Evolutionary conservation across 2,113 vertebrate genomes (phyloP).

Genomic region (Hippolais icterina): DNA sequence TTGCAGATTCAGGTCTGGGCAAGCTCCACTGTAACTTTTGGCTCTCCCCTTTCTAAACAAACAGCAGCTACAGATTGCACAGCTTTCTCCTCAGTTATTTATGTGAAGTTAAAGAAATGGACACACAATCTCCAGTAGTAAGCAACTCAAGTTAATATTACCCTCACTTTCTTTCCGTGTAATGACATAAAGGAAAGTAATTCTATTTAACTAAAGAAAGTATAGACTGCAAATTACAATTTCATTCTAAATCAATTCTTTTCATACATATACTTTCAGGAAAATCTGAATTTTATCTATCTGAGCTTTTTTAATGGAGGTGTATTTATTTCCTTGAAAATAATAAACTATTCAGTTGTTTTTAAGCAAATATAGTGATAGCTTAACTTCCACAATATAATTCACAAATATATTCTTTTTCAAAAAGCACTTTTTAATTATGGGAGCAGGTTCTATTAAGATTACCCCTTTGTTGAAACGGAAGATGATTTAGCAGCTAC

Average conservation of each 20-base stretch:
- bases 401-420: not conserved
- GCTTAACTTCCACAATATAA: not conserved
- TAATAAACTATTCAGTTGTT: not conserved
- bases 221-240: not conserved
- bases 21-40: not conserved
- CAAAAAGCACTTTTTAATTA: not conserved
- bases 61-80: not conserved
- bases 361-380: not conserved
- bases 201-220: not conserved
- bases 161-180: not conserved
- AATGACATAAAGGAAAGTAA: not conserved
- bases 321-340: not conserved
- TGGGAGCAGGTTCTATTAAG: not conserved
- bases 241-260: not conserved
- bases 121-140: not conserved
- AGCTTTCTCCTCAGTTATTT: not conserved
- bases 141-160: not conserved
- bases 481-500: not conserved
- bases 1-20: constrained; percentile 4
- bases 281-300: not conserved
- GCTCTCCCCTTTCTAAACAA: constrained; percentile 35
- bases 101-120: not conserved
- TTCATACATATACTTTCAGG: not conserved
- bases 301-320: not conserved
- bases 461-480: not conserved